Base-by-base conservation (phyloP, 2,888 invertebrate species). In the Dugesia japonica region DNA sequence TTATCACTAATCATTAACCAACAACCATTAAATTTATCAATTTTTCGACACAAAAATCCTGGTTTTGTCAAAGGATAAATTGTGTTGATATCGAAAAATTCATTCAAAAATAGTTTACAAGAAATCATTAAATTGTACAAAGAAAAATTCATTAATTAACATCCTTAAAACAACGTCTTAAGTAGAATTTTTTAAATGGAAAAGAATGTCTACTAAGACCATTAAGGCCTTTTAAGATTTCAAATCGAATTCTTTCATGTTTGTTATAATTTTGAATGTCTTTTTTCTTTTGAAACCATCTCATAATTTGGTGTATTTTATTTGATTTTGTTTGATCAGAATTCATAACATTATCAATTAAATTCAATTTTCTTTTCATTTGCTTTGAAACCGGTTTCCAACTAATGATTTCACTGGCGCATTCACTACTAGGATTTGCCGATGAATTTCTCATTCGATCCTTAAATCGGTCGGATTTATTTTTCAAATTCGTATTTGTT, bases 141-240 rank as follows among this genome's bases (percentile, higher is more conserved):
- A 7, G n/a, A n/a, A n/a, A 7, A 13, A 31, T 31, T 31, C 31
- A 31, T 56, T 56, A n/a, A 56, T 56, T 56, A 20, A n/a, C 56
- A 56, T 56, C 56, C 23, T 23, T 56, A 56, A 56, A 56, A 56
- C 56, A 56, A 20, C 56, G 56, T 56, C 56, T 56, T 56, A 56
- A 56, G 23, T 13, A 56, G 56, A 56, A 56, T n/a, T 56, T 56
- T 23, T 56, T 56, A 56, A 56, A 56, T 9, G 23, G 20, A 56
- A 56, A n/a, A 13, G 56, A 56, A 56, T 56, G 56, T 23, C 56
- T n/a, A n/a, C 23, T 56, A 4, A 56, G 56, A n/a, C 56, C 56
- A 23, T n/a, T 56, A n/a, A 56, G 56, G 7, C 56, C 56, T 56
- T 56, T 56, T 7, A 56, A 23, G 7, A 56, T 56, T 56, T 56